Evolutionary conservation across 2,888 invertebrate species (phyloP).

Genomic region (Linnaemya vulpina): DNA sequence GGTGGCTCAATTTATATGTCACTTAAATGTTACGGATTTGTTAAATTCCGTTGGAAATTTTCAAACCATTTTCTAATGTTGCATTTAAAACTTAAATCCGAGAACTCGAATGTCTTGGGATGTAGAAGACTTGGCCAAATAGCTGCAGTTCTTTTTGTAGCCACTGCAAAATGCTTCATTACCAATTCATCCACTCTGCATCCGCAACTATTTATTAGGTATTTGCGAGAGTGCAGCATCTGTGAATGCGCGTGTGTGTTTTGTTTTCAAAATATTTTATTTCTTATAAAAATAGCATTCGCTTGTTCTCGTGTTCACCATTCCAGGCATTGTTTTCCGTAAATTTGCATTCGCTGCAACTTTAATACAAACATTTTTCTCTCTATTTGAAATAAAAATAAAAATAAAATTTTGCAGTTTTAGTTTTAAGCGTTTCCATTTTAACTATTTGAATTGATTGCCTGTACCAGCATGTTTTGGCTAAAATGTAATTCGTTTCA

Average conservation of each 20-base stretch:
- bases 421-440: conserved; percentile 32
- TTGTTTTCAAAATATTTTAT: conserved; percentile 47
- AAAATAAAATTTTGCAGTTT: no score
- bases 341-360: conserved; percentile 64
- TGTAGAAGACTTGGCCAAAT: no score
- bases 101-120: no score
- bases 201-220: conserved; percentile 35
- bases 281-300: conserved; percentile 19
- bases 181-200: conserved; percentile 1
- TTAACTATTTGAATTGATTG: conserved; percentile 54
- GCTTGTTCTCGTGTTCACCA: conserved; percentile 27
- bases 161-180: no score
- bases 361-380: conserved; percentile 48
- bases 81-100: no score
- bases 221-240: conserved; percentile 22
- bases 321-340: conserved; percentile 39
- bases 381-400: conserved; percentile 10
- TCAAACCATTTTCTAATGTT: no score
- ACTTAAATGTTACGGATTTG: no score
- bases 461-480: conserved; percentile 40
- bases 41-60: no score
- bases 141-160: no score
- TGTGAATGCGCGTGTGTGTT: not conserved
- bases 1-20: conserved; percentile 8
- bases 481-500: not conserved